A percentile compares a stretch with the other conserved stretches of the same genome.
phyloP scores from a whole-genome alignment of 2,113 vertebrate species.

The Cnemophilus loriae region DNA sequence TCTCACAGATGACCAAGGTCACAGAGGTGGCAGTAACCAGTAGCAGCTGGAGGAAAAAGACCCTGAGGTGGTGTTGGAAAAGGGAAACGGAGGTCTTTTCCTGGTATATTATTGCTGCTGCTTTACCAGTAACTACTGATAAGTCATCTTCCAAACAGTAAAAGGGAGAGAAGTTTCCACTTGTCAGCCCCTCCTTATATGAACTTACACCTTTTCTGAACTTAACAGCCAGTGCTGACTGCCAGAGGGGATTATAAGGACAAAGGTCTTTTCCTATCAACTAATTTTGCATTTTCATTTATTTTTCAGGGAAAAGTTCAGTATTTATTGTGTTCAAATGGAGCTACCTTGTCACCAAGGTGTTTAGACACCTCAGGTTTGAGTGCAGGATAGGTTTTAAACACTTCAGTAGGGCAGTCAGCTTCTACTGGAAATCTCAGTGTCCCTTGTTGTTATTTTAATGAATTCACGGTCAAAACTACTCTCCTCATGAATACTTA shows the following conservation, averaged over 20 bases:
- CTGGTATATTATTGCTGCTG: neutral
- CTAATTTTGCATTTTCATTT: neutral
- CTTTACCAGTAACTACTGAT: neutral
- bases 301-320: neutral
- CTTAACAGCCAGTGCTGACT: neutral
- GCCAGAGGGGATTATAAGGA: neutral
- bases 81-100: neutral
- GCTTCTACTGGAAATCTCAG: neutral
- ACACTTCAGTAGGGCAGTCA: neutral
- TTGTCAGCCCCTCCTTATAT: neutral
- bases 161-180: neutral
- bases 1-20: neutral
- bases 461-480: neutral
- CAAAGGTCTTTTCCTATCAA: neutral
- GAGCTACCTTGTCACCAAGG: neutral
- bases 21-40: neutral
- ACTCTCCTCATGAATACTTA: neutral
- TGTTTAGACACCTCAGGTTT: neutral
- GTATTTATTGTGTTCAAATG: neutral
- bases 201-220: neutral
- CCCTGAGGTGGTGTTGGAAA: neutral
- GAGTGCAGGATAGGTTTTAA: neutral
- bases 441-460: neutral
- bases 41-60: neutral
- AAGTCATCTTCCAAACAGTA: neutral